Percentiles rank a stretch among this genome's conserved stretches.
These are phyloP conservation scores for Petrolisthes manimaculis DNA, from an alignment of 2,888 invertebrate genomes.

Conservation along the genomic window DNA sequence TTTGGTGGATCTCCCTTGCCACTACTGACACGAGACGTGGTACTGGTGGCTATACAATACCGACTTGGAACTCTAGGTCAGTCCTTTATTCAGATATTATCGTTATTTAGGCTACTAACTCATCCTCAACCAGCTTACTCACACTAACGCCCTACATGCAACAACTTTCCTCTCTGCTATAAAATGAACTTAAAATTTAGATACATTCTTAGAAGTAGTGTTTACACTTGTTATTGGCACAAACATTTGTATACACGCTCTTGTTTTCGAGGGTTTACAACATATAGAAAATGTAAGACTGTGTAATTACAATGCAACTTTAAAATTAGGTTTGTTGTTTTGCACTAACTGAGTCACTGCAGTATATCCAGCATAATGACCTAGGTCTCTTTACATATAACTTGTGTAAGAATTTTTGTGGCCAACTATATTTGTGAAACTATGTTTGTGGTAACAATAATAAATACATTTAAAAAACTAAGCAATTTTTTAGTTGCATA, in stretches of 20 bases:
- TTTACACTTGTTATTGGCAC: background rate
- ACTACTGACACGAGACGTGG: constrained; percentile 20
- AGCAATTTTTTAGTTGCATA: no score
- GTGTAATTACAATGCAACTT: no score
- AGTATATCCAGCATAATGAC: background rate
- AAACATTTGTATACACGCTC: background rate
- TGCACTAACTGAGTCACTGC: background rate
- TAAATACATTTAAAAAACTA: no score
- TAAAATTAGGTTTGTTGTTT: no score
- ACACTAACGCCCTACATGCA: background rate
- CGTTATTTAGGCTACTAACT: background rate
- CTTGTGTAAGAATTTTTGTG: no score
- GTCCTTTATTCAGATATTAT: background rate
- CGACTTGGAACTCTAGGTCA: constrained; percentile 6
- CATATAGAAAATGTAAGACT: no score
- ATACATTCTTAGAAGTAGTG: background rate
- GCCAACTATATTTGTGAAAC: no score
- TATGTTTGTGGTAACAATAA: no score
- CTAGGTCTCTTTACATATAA: background rate
- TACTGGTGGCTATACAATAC: constrained; percentile 27
- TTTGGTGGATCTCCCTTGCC: constrained; percentile 4
- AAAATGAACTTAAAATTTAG: background rate
- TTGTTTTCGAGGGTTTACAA: background rate
- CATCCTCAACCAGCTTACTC: background rate
- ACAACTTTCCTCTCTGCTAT: background rate